A percentile compares a stretch with the other conserved stretches of the same genome.
These are phyloP conservation scores for Enteromius anoplus DNA, from an alignment of 2,797 vertebrate species.

Conservation along the genomic window DNA sequence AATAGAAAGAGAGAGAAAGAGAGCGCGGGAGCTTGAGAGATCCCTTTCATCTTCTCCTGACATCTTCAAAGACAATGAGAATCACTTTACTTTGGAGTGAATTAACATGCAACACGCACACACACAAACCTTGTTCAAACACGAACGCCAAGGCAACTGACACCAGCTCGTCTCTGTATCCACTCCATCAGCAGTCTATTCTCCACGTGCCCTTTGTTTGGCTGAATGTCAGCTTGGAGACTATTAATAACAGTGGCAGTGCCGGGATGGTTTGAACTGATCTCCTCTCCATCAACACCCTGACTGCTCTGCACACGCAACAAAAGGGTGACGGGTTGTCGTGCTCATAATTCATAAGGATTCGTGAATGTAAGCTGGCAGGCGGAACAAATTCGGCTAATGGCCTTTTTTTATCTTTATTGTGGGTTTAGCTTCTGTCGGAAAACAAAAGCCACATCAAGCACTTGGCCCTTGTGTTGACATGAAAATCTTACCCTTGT, in stretches of 20 bases:
- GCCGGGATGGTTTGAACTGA: conserved; percentile 53
- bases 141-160: conserved; percentile 39
- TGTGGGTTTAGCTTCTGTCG: conserved; percentile 57
- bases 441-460: conserved; percentile 49
- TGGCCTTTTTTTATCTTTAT: conserved; percentile 57
- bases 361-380: conserved; percentile 66
- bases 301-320: conserved; percentile 59
- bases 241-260: conserved; percentile 64
- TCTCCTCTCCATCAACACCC: conserved; percentile 59
- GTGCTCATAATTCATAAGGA: conserved; percentile 51
- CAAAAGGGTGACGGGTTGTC: conserved; percentile 51
- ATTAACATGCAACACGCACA: conserved; percentile 64
- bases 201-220: conserved; percentile 52
- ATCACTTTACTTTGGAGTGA: conserved; percentile 66
- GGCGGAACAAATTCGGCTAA: conserved; percentile 62
- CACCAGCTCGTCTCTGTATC: conserved; percentile 39
- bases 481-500: conserved; percentile 41
- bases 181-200: conserved; percentile 53
- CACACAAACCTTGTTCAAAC: conserved; percentile 44
- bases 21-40: conserved; percentile 59
- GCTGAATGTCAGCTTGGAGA: conserved; percentile 63
- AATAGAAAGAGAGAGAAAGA: conserved; percentile 41
- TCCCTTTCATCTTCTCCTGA: conserved; percentile 76
- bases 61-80: conserved; percentile 79
- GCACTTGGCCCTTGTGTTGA: conserved; percentile 42